Evolutionary conservation across 2,888 invertebrate species (phyloP).

Genomic region (Digitonthophagus gazella): DNA sequence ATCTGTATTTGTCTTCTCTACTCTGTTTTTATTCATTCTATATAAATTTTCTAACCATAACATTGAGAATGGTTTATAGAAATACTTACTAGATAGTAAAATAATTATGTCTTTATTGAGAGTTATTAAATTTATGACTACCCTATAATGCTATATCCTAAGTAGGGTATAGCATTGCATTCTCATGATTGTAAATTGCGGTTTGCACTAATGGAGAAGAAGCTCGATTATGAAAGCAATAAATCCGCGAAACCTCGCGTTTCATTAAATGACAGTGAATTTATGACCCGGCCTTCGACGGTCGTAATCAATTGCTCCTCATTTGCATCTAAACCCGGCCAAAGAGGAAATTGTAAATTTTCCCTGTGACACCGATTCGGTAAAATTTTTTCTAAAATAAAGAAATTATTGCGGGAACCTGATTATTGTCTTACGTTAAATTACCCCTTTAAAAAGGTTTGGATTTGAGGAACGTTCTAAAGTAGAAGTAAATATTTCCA

Average conservation of each 20-base stretch:
- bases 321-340: neutral
- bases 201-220: neutral
- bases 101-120: neutral
- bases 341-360: neutral
- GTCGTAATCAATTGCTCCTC: neutral
- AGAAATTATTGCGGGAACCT: too few relatives aligned
- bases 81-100: neutral
- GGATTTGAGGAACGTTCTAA: neutral
- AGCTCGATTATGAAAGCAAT: neutral
- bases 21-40: too few relatives aligned
- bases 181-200: neutral
- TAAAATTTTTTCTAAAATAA: too few relatives aligned
- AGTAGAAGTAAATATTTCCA: neutral
- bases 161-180: neutral
- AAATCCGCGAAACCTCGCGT: neutral
- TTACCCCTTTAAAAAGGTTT: neutral
- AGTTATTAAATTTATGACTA: neutral
- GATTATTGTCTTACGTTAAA: too few relatives aligned
- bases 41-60: too few relatives aligned
- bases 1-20: too few relatives aligned
- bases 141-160: neutral
- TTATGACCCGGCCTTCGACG: neutral
- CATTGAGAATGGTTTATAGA: neutral
- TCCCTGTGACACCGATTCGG: too few relatives aligned
- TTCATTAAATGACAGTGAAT: neutral